phyloP scores from a whole-genome alignment of 2,797 vertebrate species.

The Diplodus sargus region DNA sequence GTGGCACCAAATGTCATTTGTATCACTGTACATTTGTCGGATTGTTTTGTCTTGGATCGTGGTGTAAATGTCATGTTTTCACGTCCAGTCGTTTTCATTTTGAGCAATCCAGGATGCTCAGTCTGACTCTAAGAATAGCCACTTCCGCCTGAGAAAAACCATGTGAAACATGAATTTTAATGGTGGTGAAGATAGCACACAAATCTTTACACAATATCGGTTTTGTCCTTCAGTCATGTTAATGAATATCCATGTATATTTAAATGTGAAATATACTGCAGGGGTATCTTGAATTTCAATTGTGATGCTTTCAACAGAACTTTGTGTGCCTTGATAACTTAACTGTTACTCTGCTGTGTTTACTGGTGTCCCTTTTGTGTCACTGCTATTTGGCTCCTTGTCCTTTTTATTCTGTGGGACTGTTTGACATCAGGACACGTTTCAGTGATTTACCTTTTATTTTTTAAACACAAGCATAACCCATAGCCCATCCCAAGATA shows the following conservation, averaged over 20 bases:
- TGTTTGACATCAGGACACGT: constrained; percentile 53
- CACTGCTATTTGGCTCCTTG: constrained; percentile 56
- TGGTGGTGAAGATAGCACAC: constrained; percentile 73
- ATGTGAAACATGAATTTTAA: constrained; percentile 50
- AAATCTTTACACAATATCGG: constrained; percentile 60
- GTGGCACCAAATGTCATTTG: constrained; percentile 63
- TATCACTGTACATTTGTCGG: constrained; percentile 65
- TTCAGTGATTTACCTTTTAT: constrained; percentile 32
- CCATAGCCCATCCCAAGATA: constrained; percentile 54
- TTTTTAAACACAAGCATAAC: constrained; percentile 55
- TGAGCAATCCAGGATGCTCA: constrained; percentile 55
- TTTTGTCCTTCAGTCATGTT: constrained; percentile 74
- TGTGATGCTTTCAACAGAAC: constrained; percentile 84
- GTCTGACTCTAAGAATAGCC: constrained; percentile 64
- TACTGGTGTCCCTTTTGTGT: constrained; percentile 74
- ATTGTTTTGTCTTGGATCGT: constrained; percentile 60
- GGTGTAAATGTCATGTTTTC: constrained; percentile 50
- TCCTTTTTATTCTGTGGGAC: constrained; percentile 56
- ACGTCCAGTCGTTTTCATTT: constrained; percentile 51
- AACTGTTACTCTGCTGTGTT: constrained; percentile 78
- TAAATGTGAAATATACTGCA: constrained; percentile 85
- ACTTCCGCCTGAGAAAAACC: constrained; percentile 50
- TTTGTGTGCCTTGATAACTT: constrained; percentile 86
- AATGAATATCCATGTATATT: constrained; percentile 81
- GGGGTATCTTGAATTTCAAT: constrained; percentile 81